Percentiles rank a stretch among this genome's conserved stretches.
phyloP scores from a whole-genome alignment of 2,888 invertebrate genomes.

The Sepioteuthis lessoniana region DNA sequence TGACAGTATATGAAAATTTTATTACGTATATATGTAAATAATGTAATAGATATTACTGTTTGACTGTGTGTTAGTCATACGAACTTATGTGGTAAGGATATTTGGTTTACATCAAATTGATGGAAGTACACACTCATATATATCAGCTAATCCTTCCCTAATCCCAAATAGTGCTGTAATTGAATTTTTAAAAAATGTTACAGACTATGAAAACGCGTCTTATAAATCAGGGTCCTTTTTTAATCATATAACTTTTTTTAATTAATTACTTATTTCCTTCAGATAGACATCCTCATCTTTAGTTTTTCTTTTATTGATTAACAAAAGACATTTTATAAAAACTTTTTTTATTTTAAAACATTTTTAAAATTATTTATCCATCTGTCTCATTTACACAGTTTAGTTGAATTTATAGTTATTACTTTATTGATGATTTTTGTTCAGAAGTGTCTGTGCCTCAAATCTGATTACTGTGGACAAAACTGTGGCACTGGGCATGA shows the following conservation, averaged over 20 bases:
- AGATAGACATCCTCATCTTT: neutral
- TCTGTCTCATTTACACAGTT: no score
- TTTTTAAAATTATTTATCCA: no score
- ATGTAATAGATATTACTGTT: neutral
- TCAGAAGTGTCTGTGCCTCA: no score
- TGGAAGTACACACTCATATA: neutral
- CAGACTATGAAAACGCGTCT: neutral
- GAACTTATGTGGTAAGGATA: neutral
- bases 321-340: no score
- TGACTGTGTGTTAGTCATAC: neutral
- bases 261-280: neutral
- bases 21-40: neutral
- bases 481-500: no score
- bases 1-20: no score
- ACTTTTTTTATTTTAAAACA: no score
- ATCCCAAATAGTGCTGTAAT: neutral
- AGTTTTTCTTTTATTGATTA: neutral
- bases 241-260: no score
- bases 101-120: neutral
- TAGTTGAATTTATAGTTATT: no score
- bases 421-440: no score
- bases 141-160: constrained; percentile 33
- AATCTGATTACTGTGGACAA: no score
- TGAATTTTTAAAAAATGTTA: neutral
- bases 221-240: neutral